Percentiles rank a stretch among this genome's conserved stretches.
Evolutionary conservation across 2,113 vertebrate species (phyloP).

Genomic region (Deroptyus accipitrinus): DNA sequence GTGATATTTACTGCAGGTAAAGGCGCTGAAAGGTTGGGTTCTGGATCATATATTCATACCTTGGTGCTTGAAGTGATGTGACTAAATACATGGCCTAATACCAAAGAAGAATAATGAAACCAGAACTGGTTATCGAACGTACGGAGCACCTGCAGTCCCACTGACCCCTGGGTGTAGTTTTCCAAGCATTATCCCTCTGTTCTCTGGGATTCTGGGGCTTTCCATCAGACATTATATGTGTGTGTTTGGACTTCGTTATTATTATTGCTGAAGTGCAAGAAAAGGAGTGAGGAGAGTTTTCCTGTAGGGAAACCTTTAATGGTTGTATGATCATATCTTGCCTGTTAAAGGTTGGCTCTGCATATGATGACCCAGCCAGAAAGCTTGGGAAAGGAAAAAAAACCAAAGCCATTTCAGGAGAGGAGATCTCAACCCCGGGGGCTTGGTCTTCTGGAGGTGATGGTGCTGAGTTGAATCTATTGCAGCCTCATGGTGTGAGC

Average conservation of each 20-base stretch:
- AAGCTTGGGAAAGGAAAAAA: background rate
- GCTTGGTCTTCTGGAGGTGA: background rate
- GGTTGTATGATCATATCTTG: background rate
- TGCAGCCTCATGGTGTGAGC: background rate
- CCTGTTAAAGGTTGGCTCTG: background rate
- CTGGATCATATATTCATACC: background rate
- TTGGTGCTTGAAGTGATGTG: background rate
- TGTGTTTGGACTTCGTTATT: background rate
- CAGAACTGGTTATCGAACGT: background rate
- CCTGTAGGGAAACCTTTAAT: background rate
- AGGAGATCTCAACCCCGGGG: background rate
- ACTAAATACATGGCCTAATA: background rate
- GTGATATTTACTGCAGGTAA: background rate
- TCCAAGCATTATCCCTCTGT: background rate
- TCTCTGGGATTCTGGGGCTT: background rate
- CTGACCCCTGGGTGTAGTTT: background rate
- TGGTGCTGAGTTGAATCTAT: background rate
- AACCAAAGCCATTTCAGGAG: background rate
- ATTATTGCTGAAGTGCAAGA: background rate
- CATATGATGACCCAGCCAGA: background rate
- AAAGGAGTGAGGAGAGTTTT: background rate
- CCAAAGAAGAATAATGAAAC: background rate
- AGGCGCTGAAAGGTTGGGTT: background rate
- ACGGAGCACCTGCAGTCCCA: background rate
- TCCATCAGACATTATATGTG: background rate